These are phyloP conservation scores for Fissipunctia ypsillon DNA, from an alignment of 2,888 invertebrate species.

Conservation along the genomic window DNA sequence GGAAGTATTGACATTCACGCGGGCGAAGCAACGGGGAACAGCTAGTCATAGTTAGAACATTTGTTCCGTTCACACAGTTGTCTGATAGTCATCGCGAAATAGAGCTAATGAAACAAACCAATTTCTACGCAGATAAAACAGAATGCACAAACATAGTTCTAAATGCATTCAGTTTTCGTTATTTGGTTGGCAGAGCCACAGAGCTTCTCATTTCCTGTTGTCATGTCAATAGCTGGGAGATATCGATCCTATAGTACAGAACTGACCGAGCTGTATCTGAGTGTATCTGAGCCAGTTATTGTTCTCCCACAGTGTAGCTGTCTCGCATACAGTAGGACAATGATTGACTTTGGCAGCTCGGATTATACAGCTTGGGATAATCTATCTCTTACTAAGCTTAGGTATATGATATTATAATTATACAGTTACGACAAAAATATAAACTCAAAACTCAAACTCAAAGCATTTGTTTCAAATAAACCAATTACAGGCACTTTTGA, in stretches of 20 bases:
- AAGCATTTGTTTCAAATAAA: too few relatives aligned
- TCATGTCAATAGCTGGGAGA: constrained; percentile 37
- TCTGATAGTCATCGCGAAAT: neutral
- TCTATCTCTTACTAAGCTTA: neutral
- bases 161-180: constrained; percentile 30
- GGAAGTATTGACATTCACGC: too few relatives aligned
- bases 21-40: too few relatives aligned
- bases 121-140: neutral
- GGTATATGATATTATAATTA: too few relatives aligned
- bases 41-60: neutral
- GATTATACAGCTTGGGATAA: neutral
- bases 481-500: too few relatives aligned
- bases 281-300: constrained; percentile 1
- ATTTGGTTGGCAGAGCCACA: constrained; percentile 23
- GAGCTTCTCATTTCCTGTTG: constrained; percentile 49
- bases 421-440: neutral
- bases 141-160: constrained; percentile 15
- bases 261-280: neutral
- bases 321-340: neutral
- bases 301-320: constrained; percentile 3
- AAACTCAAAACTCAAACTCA: too few relatives aligned
- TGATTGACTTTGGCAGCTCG: constrained; percentile 4
- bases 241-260: constrained; percentile 25
- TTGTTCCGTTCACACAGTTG: neutral
- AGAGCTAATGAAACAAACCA: neutral